Evolutionary conservation across 2,113 vertebrate species (phyloP).

Genomic region (human (Homo sapiens)): GRCh38 chr5:99028501-99029000

Average conservation of each 20-base stretch:
- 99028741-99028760: background rate
- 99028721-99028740: background rate
- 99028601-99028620: background rate
- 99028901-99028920: background rate
- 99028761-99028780: background rate
- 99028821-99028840: background rate
- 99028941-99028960: background rate
- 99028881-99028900: background rate
- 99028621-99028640: background rate
- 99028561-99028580: background rate
- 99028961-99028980: constrained; percentile 29
- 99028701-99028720: constrained; percentile 18
- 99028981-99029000: constrained; percentile 36
- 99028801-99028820: background rate
- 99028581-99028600: background rate
- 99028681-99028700: background rate
- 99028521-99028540: no score
- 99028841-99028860: background rate
- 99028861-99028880: constrained; percentile 26
- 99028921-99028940: background rate
- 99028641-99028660: constrained; percentile 14
- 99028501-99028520: no score
- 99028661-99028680: background rate
- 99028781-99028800: background rate
- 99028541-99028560: background rate